Conservation (phyloP, 2,888 invertebrate genomes). For the Athalia circularis region DNA sequence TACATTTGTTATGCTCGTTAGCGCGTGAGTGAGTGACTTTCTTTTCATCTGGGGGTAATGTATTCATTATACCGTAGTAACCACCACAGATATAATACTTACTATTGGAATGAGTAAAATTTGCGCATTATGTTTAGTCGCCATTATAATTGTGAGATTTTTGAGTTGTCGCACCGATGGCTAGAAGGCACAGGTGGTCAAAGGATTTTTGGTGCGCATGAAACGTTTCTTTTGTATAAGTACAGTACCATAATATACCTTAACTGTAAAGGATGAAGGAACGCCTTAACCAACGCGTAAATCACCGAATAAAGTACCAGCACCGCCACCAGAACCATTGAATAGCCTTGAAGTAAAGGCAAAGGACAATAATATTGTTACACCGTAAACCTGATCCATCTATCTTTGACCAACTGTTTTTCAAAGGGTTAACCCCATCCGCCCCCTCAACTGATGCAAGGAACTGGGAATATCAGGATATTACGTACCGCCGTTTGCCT, state of each 20-base stretch:
- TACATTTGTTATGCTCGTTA: too few relatives aligned
- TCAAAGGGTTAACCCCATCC: background rate
- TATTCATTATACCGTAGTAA: too few relatives aligned
- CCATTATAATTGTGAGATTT: too few relatives aligned
- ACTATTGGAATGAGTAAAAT: too few relatives aligned
- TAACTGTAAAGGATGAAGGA: slow-evolving; percentile 23
- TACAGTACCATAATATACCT: too few relatives aligned
- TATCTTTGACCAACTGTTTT: slow-evolving; percentile 32
- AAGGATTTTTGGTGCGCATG: background rate
- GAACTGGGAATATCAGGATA: background rate
- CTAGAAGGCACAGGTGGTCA: slow-evolving; percentile 29
- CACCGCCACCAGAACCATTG: background rate
- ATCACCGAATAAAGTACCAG: slow-evolving; percentile 44
- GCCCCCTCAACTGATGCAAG: background rate
- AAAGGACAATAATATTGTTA: slow-evolving; percentile 38
- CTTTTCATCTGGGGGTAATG: too few relatives aligned
- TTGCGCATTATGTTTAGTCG: too few relatives aligned
- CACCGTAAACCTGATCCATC: slow-evolving; percentile 41
- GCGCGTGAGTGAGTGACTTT: too few relatives aligned
- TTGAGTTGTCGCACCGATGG: too few relatives aligned
- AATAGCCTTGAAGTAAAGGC: slow-evolving; percentile 26
- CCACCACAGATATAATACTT: too few relatives aligned
- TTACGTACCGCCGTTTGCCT: too few relatives aligned
- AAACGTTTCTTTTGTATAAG: slow-evolving; percentile 8
- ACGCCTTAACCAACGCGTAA: slow-evolving; percentile 40